phyloP scores from a whole-genome alignment of 2,113 vertebrate genomes.

The Zingel zingel region DNA sequence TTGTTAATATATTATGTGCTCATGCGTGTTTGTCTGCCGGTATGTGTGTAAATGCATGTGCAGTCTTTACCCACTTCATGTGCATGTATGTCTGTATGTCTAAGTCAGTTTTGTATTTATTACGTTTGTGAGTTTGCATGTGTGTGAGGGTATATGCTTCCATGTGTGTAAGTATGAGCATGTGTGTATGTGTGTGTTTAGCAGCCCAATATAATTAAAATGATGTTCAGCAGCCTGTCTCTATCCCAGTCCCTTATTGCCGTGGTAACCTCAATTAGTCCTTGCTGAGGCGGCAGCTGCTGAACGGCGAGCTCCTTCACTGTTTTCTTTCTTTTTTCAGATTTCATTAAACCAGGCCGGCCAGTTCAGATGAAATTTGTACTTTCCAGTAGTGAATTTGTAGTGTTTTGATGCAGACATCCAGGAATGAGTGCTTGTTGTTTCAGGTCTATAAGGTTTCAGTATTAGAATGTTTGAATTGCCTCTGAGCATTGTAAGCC shows the following conservation, averaged over 20 bases:
- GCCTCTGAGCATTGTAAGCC: constrained; percentile 50
- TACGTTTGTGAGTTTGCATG: background rate
- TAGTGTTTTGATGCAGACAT: constrained; percentile 30
- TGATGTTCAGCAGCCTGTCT: constrained; percentile 69
- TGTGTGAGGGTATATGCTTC: background rate
- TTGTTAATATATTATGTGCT: too few relatives aligned
- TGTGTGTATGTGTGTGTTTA: constrained; percentile 37
- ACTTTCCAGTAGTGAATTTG: constrained; percentile 28
- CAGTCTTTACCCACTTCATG: background rate
- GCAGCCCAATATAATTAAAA: constrained; percentile 68
- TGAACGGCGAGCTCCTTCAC: constrained; percentile 54
- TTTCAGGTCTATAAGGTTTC: constrained; percentile 58
- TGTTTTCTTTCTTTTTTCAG: constrained; percentile 43
- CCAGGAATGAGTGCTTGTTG: constrained; percentile 30
- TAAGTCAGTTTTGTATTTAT: background rate
- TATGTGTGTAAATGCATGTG: background rate
- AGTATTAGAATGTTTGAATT: constrained; percentile 29
- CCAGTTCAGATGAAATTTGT: constrained; percentile 46
- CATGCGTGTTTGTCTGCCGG: background rate
- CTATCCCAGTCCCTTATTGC: constrained; percentile 60
- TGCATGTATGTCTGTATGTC: background rate
- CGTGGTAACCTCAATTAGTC: constrained; percentile 78
- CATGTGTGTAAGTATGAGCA: background rate
- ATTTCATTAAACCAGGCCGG: constrained; percentile 48
- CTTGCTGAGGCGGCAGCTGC: constrained; percentile 63